Conservation (phyloP, 2,797 vertebrate species). For the Poeciliopsis turneri region DNA sequence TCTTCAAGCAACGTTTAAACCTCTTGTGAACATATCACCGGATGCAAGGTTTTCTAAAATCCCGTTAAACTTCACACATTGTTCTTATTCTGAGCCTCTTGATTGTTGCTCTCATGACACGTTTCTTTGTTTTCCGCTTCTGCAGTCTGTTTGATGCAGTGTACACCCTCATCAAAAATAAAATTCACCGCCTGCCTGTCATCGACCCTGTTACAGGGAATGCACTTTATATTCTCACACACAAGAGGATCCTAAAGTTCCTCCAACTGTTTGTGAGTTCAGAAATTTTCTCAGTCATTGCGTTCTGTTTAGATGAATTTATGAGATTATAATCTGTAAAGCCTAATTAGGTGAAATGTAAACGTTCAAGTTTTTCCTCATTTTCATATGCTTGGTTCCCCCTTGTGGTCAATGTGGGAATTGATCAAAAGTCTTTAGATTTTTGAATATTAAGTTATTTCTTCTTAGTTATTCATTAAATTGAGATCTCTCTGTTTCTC, state of each 20-base stretch:
- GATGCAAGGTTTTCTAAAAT: constrained; percentile 87
- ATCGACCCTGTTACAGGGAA: constrained; percentile 98
- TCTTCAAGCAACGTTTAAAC: constrained; percentile 98
- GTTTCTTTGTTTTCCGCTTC: constrained; percentile 27
- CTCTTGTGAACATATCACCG: constrained; percentile 98
- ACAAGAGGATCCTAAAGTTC: constrained; percentile 99
- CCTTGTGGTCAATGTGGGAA: constrained; percentile 49
- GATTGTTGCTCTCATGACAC: neutral
- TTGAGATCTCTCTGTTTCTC: neutral
- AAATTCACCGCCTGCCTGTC: constrained; percentile 99
- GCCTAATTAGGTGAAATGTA: neutral
- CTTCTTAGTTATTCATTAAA: neutral
- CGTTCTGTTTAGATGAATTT: neutral
- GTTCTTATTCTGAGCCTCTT: neutral
- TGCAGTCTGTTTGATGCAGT: constrained; percentile 96
- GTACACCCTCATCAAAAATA: constrained; percentile 99
- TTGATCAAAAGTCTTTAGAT: neutral
- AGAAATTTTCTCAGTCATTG: neutral
- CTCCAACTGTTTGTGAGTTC: constrained; percentile 99
- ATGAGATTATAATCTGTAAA: neutral
- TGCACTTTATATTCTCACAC: constrained; percentile 99
- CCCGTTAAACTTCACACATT: neutral
- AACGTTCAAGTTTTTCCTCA: neutral
- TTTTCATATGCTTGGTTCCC: constrained; percentile 47
- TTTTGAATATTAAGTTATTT: neutral